These are phyloP conservation scores for Myrmecophaga tridactyla DNA, from an alignment of 2,113 vertebrate species.

Conservation along the genomic window DNA sequence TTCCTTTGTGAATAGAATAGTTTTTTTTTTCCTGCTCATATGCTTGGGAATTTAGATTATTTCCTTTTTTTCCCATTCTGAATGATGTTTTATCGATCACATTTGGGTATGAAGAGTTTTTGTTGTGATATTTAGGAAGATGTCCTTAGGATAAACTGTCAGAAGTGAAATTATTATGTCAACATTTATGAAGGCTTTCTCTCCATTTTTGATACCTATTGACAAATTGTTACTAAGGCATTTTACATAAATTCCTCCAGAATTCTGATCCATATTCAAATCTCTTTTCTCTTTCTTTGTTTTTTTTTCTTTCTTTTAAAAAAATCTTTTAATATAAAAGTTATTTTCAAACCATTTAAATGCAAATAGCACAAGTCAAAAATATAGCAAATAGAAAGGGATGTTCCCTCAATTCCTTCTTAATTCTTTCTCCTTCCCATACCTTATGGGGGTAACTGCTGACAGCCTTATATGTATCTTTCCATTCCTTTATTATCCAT, in stretches of 20 bases:
- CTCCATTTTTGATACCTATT: not conserved
- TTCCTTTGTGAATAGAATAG: not conserved
- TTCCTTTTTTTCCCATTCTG: not conserved
- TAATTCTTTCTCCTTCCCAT: not conserved
- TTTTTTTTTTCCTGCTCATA: not conserved
- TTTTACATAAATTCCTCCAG: not conserved
- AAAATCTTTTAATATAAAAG: not conserved
- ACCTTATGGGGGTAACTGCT: not conserved
- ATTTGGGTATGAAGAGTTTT: not conserved
- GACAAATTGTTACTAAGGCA: not conserved
- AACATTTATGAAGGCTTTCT: not conserved
- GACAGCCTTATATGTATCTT: not conserved
- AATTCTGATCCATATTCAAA: not conserved
- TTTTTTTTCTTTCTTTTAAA: not conserved
- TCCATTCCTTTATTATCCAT: not conserved
- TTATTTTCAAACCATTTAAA: not conserved
- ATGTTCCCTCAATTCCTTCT: not conserved
- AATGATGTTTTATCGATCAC: not conserved
- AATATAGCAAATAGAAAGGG: too few species aligned
- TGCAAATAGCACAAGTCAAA: too few species aligned
- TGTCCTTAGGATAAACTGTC: not conserved
- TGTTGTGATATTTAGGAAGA: not conserved
- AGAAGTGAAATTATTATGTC: not conserved
- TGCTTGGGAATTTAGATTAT: not conserved
- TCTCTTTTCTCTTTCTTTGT: not conserved